phyloP scores from a whole-genome alignment of 2,888 invertebrate species.

The Lycocerus yunnanus region DNA sequence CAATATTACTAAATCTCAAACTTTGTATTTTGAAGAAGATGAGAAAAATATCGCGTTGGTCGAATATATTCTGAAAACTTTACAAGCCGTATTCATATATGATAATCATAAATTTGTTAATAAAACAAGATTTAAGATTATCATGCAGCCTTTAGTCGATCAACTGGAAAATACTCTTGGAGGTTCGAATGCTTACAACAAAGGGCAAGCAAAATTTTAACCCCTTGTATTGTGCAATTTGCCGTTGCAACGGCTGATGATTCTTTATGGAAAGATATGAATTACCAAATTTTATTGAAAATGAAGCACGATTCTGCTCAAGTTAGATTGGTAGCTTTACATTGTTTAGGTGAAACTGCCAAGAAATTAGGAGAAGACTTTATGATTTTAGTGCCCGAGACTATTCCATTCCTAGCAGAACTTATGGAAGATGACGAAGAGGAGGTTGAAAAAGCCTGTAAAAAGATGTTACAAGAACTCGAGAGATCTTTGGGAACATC shows the following conservation, averaged over 20 bases:
- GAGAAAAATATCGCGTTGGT: slow-evolving; percentile 67
- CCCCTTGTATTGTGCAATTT: slow-evolving; percentile 82
- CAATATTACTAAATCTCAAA: slow-evolving; percentile 64
- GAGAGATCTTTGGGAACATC: slow-evolving; percentile 90
- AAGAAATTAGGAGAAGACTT: slow-evolving; percentile 87
- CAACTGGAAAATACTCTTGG: slow-evolving; percentile 80
- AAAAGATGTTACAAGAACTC: slow-evolving; percentile 79
- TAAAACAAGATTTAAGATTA: slow-evolving; percentile 79
- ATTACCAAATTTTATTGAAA: slow-evolving; percentile 88
- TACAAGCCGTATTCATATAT: slow-evolving; percentile 78
- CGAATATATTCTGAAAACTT: slow-evolving; percentile 73
- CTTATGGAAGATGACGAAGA: slow-evolving; percentile 89
- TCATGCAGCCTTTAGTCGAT: slow-evolving; percentile 88
- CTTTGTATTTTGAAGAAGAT: slow-evolving; percentile 59
- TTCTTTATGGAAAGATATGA: slow-evolving; percentile 85
- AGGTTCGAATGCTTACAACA: slow-evolving; percentile 63
- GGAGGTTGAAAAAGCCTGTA: slow-evolving; percentile 78
- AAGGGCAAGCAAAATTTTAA: slow-evolving; percentile 65
- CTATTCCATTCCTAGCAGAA: slow-evolving; percentile 92
- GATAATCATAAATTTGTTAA: slow-evolving; percentile 85
- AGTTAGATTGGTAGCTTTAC: slow-evolving; percentile 74
- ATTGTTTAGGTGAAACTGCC: slow-evolving; percentile 77
- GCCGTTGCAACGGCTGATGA: slow-evolving; percentile 84
- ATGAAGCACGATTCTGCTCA: slow-evolving; percentile 76
- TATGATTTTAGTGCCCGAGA: slow-evolving; percentile 86